Percentiles rank a stretch among this genome's conserved stretches.
phyloP scores from a whole-genome alignment of 2,113 vertebrate species.

The Geococcyx californianus region DNA sequence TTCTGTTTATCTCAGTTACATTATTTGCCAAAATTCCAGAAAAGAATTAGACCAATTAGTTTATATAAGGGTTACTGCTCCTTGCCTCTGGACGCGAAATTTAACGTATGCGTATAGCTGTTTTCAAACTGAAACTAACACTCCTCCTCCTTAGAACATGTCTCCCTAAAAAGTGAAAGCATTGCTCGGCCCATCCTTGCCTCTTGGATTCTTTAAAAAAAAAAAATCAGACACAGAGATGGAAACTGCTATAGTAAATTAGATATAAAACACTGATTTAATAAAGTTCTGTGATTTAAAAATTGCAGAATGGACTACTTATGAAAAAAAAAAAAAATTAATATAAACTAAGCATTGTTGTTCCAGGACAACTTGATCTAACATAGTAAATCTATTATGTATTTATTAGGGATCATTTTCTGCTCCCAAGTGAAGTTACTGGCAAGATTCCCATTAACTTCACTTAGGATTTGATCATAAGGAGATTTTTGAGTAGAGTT shows the following conservation, averaged over 20 bases:
- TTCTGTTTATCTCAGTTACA: slow-evolving; percentile 75
- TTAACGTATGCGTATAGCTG: slow-evolving; percentile 13
- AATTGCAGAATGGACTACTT: background rate
- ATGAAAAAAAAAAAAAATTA: background rate
- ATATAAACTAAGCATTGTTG: background rate
- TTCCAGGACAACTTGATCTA: background rate
- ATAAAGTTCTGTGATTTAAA: background rate
- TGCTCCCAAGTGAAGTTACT: background rate
- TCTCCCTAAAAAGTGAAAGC: background rate
- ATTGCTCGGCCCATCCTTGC: background rate
- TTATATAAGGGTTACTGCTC: slow-evolving; percentile 68
- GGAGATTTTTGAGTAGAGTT: background rate
- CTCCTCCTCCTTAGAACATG: background rate
- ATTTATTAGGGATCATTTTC: background rate
- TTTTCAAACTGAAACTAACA: background rate
- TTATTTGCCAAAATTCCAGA: slow-evolving; percentile 74
- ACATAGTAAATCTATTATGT: background rate
- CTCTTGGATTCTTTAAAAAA: background rate
- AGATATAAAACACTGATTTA: background rate
- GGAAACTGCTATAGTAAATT: background rate
- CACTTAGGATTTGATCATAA: background rate
- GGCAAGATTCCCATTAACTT: background rate
- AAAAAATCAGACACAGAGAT: background rate
- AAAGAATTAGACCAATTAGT: slow-evolving; percentile 70
- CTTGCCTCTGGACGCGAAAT: slow-evolving; percentile 33